Percentiles rank a stretch among this genome's conserved stretches.
phyloP scores from a whole-genome alignment of 2,797 vertebrate genomes.

The Myiotriccus ornatus region DNA sequence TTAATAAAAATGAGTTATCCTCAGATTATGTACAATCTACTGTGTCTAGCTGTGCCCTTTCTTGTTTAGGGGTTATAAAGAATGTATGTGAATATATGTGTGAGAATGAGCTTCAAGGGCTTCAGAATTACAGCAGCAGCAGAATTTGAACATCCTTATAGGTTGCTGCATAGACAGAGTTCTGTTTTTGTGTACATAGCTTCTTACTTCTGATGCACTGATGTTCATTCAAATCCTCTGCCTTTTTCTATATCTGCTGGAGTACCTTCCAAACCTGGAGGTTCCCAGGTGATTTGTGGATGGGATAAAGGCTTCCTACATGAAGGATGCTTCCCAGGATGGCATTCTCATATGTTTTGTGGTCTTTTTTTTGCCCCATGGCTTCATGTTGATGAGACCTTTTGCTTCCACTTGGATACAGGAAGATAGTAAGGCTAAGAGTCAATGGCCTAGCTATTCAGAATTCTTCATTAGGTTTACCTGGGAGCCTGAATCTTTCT shows the following conservation, averaged over 20 bases:
- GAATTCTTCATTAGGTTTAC: background rate
- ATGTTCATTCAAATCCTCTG: background rate
- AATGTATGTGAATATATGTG: background rate
- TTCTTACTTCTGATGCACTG: background rate
- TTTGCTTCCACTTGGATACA: background rate
- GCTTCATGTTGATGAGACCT: background rate
- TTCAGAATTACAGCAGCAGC: background rate
- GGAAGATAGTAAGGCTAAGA: background rate
- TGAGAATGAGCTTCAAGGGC: background rate
- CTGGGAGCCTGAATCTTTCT: background rate
- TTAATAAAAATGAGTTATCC: background rate
- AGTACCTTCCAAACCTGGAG: background rate
- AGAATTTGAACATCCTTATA: background rate
- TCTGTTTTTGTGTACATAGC: background rate
- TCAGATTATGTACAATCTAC: background rate
- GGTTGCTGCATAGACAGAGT: background rate
- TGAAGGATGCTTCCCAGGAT: background rate
- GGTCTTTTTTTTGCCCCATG: background rate
- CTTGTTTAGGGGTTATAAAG: background rate
- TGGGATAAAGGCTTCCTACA: background rate
- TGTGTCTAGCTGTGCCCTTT: background rate
- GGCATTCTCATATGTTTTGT: background rate
- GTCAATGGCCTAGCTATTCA: background rate
- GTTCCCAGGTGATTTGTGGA: background rate
- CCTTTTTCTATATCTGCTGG: background rate